Evolutionary conservation across 2,113 vertebrate genomes (phyloP).

Genomic region (Apodemus sylvaticus): DNA sequence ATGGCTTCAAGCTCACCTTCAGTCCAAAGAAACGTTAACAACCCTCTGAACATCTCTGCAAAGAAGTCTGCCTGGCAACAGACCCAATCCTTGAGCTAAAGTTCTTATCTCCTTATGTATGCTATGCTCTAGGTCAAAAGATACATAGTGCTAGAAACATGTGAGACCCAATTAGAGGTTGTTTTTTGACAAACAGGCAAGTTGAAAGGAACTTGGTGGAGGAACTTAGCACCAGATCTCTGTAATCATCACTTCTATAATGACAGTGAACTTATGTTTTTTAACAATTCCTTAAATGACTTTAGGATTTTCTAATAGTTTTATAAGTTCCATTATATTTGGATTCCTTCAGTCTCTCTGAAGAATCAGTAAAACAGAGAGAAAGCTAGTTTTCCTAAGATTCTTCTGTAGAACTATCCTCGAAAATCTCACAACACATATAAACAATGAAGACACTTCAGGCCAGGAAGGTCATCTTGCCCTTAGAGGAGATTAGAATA

Average conservation of each 20-base stretch:
- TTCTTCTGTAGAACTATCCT: background rate
- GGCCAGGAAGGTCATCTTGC: background rate
- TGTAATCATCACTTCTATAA: background rate
- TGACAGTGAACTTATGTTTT: background rate
- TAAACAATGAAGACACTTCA: background rate
- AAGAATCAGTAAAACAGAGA: background rate
- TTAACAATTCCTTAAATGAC: background rate
- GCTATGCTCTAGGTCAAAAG: background rate
- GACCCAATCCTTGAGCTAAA: background rate
- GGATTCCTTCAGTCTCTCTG: background rate
- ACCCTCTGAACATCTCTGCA: accelerated
- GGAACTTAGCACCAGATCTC: background rate
- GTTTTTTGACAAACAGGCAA: background rate
- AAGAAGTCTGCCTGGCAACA: background rate
- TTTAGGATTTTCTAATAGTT: background rate
- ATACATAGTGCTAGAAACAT: background rate
- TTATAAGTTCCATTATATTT: background rate
- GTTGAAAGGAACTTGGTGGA: background rate
- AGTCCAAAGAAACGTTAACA: background rate
- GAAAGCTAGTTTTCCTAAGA: background rate
- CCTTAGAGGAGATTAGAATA: background rate
- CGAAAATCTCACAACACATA: background rate
- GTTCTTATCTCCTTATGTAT: background rate
- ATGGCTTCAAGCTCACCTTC: background rate
- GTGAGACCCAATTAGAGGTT: background rate